These are phyloP conservation scores for Thysanoteuthis rhombus DNA, from an alignment of 2,888 invertebrate genomes.

Conservation along the genomic window DNA sequence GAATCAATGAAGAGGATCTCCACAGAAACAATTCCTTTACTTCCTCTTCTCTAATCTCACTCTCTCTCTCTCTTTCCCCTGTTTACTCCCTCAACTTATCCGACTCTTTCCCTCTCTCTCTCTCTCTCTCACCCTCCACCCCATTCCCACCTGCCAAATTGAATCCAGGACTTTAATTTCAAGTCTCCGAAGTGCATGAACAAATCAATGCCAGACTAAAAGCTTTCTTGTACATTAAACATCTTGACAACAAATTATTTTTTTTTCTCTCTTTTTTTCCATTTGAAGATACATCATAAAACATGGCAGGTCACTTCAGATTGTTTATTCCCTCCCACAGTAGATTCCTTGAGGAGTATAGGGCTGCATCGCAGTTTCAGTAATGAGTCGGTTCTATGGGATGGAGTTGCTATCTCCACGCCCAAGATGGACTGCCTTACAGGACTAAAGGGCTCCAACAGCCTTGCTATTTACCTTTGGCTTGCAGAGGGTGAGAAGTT, in stretches of 20 bases:
- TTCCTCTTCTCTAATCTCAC: neutral
- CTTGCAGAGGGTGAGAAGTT: too few species aligned
- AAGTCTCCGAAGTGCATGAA: neutral
- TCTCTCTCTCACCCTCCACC: neutral
- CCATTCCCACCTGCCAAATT: neutral
- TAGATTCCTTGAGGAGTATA: neutral
- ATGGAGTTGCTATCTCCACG: too few species aligned
- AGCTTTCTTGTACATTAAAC: constrained; percentile 12
- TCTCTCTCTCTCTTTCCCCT: neutral
- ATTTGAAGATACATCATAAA: neutral
- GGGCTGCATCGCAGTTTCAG: too few species aligned
- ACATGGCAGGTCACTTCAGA: neutral
- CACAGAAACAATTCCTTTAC: neutral
- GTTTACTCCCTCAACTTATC: neutral
- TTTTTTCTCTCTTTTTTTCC: neutral
- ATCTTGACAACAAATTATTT: neutral
- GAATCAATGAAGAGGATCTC: neutral
- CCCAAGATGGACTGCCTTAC: too few species aligned
- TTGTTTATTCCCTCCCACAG: neutral
- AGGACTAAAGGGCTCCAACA: too few species aligned
- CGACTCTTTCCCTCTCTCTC: too few species aligned
- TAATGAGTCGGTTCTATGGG: too few species aligned
- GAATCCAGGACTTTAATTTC: neutral
- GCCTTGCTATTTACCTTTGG: too few species aligned
- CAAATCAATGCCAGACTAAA: neutral